Evolutionary conservation across 2,113 vertebrate genomes (phyloP).

Genomic region (Chaenocephalus aceratus): DNA sequence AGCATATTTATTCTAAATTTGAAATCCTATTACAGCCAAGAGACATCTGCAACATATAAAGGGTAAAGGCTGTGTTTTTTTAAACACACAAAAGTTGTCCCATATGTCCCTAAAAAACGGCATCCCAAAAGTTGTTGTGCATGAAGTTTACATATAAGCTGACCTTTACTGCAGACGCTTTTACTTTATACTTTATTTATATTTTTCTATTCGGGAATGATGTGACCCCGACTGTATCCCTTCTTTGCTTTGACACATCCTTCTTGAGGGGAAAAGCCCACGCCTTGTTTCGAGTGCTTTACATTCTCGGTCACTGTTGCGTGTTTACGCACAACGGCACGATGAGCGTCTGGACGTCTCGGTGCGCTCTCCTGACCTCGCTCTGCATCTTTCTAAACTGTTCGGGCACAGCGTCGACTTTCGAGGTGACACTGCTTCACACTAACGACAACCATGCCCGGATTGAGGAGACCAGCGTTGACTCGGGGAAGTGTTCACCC

Average conservation of each 20-base stretch:
- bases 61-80: not conserved
- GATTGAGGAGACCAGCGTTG: conserved; percentile 87
- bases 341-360: conserved; percentile 21
- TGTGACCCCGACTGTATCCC: no score
- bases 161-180: not conserved
- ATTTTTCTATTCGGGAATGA: not conserved
- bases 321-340: conserved; percentile 40
- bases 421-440: conserved; percentile 88
- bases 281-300: not conserved
- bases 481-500: conserved; percentile 81
- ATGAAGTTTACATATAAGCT: not conserved
- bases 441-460: conserved; percentile 92
- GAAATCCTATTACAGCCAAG: not conserved
- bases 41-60: not conserved
- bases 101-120: no score
- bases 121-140: not conserved
- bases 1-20: not conserved
- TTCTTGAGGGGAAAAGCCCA: not conserved
- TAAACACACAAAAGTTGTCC: no score
- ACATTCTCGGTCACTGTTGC: not conserved
- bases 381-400: conserved; percentile 28
- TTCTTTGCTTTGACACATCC: not conserved
- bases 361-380: not conserved
- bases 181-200: no score
- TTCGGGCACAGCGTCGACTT: conserved; percentile 40